These are phyloP conservation scores for Drosophila teissieri DNA, from an alignment of 1,140 invertebrate species.

Conservation along the genomic window DNA sequence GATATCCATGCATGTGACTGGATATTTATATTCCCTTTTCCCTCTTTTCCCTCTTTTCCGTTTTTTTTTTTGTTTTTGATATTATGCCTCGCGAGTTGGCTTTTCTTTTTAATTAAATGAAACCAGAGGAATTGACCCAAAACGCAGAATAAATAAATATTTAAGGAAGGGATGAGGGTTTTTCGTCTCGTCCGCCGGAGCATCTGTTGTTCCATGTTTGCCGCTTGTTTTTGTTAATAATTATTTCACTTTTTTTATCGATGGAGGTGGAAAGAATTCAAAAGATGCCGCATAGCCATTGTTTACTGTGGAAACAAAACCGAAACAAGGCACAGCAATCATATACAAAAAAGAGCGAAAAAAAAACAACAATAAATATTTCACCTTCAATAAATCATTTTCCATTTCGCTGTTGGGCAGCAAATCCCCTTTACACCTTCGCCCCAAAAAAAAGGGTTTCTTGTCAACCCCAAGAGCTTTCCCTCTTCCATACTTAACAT, in stretches of 20 bases:
- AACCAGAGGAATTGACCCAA: conserved; percentile 84
- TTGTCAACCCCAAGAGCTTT: conserved; percentile 42
- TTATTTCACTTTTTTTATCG: conserved; percentile 69
- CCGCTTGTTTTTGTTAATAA: conserved; percentile 75
- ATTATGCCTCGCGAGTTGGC: conserved; percentile 57
- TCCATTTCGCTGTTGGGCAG: conserved; percentile 50
- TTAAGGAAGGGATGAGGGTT: conserved; percentile 11
- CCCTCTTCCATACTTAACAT: not conserved
- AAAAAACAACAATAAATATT: conserved; percentile 82
- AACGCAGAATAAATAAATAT: conserved; percentile 79
- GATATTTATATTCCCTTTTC: conserved; percentile 32
- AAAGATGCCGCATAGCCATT: conserved; percentile 72
- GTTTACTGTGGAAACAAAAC: conserved; percentile 60
- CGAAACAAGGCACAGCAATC: conserved; percentile 17
- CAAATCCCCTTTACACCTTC: conserved; percentile 47
- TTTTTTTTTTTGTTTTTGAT: conserved; percentile 44
- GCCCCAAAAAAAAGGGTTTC: conserved; percentile 39
- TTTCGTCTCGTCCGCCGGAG: conserved; percentile 29
- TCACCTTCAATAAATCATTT: conserved; percentile 84
- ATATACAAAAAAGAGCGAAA: not conserved
- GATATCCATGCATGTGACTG: conserved; percentile 68
- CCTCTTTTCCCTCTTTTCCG: not conserved
- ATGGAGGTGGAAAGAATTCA: conserved; percentile 68
- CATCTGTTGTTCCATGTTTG: conserved; percentile 39
- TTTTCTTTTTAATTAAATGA: conserved; percentile 85